Base-by-base conservation (phyloP, 2,113 vertebrate genomes). In the Psittacara wagleri region DNA sequence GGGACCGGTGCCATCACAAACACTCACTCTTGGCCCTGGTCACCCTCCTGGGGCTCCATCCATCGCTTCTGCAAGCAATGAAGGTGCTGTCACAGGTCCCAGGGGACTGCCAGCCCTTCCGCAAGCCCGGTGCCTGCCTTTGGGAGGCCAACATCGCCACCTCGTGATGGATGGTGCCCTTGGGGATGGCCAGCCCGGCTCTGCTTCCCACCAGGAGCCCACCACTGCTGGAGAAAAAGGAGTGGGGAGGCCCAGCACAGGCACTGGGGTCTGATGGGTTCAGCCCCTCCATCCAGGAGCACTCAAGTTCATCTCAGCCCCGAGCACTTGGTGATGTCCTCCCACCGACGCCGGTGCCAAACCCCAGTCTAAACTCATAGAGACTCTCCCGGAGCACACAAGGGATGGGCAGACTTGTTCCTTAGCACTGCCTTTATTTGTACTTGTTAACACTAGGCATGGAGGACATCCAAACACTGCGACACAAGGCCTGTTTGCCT, bases 341-440 rank as follows among this genome's bases (percentile, higher is more conserved):
- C 52, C 59, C 44, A 35, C 48, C 4, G 1, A 7, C 5, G 5
- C 29, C 64, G 1, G 17, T 3, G 35, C 1, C 11, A 1, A 28
- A 11, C 22, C 27, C 41, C 48, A 27, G 11, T n/a, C 76, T 1
- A 16, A 39, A 27, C 28, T 25, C n/a, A 5, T 2, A 1, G 25
- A 67, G 31, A 31, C 86, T 17, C 59, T 39, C 74, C 83, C 73
- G 35, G 25, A 29, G 18, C 73, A 39, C 35, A 24, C n/a, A 3
- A 43, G 29, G 22, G 27, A 6, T 3, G 46, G 7, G 63, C 57
- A 27, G 16, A 8, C 15, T 23, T 19, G 27, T 41, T 94, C 68
- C 84, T 95, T 70, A 91, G 93, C 74, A 0, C 80, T 93, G 85
- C 19, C 64, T 97, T 97, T 97, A 97, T 97, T 97, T 75, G 22